phyloP scores from a whole-genome alignment of 2,888 invertebrate genomes.

The Polyommatus icarus region DNA sequence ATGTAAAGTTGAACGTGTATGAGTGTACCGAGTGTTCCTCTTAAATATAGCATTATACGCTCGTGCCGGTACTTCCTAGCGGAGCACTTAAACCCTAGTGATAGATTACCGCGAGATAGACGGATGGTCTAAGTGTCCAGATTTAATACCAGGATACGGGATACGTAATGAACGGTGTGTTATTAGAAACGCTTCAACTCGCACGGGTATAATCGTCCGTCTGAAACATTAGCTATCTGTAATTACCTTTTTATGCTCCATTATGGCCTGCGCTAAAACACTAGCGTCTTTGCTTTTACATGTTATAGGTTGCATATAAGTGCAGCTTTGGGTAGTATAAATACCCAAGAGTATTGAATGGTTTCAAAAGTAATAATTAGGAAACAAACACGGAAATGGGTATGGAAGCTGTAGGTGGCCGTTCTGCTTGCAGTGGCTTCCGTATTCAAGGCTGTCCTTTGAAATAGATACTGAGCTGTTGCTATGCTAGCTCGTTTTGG shows the following conservation, averaged over 20 bases:
- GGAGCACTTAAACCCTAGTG: conserved; percentile 40
- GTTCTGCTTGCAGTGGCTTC: neutral
- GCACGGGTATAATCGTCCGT: conserved; percentile 22
- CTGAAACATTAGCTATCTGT: conserved; percentile 23
- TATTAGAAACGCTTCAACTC: conserved; percentile 27
- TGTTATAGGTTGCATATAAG: neutral
- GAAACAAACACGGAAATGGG: neutral
- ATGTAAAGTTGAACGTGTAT: neutral
- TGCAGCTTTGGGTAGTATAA: too few relatives aligned
- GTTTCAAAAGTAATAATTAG: too few relatives aligned
- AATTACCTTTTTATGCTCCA: conserved; percentile 25
- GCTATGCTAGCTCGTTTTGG: too few relatives aligned
- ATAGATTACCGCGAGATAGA: conserved; percentile 41
- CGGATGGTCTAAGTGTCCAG: conserved; percentile 36
- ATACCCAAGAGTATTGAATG: too few relatives aligned
- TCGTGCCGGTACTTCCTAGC: conserved; percentile 39
- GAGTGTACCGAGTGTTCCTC: neutral
- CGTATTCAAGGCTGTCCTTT: neutral
- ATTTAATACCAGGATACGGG: conserved; percentile 32
- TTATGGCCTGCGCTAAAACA: neutral
- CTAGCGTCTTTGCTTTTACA: neutral
- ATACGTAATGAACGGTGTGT: conserved; percentile 29
- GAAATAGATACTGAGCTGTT: neutral
- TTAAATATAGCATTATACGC: conserved; percentile 39
- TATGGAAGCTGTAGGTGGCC: neutral